Evolutionary conservation across 2,888 invertebrate genomes (phyloP).

Genomic region (Tetragnatha montana): DNA sequence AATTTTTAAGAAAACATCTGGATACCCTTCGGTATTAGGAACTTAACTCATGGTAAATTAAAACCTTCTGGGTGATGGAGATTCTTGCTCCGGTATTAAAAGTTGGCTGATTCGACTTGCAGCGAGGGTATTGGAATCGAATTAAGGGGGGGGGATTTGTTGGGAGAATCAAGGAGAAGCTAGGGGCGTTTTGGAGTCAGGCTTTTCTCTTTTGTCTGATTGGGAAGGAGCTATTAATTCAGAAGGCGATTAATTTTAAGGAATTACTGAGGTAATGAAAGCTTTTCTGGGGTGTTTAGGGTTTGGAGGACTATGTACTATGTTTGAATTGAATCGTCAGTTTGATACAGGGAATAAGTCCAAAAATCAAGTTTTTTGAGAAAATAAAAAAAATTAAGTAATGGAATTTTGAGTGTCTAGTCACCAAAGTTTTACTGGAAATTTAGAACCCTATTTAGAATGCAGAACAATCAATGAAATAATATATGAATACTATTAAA

Average conservation of each 20-base stretch:
- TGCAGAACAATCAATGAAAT: too few relatives aligned
- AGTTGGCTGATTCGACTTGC: slow-evolving; percentile 12
- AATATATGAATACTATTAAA: too few relatives aligned
- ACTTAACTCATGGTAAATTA: slow-evolving; percentile 10
- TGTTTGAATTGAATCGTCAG: too few relatives aligned
- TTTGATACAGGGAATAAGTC: too few relatives aligned
- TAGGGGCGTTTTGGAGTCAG: not conserved
- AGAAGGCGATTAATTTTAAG: not conserved
- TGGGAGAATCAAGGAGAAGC: not conserved
- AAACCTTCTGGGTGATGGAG: not conserved
- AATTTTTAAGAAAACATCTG: slow-evolving; percentile 20
- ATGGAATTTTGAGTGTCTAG: too few relatives aligned
- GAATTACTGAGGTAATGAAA: too few relatives aligned
- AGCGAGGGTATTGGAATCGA: slow-evolving; percentile 18
- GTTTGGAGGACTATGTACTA: too few relatives aligned
- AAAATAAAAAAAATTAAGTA: not conserved
- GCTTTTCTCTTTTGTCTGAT: not conserved
- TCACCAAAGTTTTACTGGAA: too few relatives aligned
- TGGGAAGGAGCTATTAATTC: not conserved
- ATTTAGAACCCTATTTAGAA: too few relatives aligned
- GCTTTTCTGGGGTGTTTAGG: too few relatives aligned
- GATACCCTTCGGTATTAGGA: not conserved
- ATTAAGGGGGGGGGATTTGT: not conserved
- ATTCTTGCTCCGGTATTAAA: slow-evolving; percentile 25
- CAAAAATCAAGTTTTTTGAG: not conserved